Evolutionary conservation across 2,888 invertebrate species (phyloP), one percentile per base, ranked within the genome.

Genomic region (Eupeodes latifasciatus): DNA sequence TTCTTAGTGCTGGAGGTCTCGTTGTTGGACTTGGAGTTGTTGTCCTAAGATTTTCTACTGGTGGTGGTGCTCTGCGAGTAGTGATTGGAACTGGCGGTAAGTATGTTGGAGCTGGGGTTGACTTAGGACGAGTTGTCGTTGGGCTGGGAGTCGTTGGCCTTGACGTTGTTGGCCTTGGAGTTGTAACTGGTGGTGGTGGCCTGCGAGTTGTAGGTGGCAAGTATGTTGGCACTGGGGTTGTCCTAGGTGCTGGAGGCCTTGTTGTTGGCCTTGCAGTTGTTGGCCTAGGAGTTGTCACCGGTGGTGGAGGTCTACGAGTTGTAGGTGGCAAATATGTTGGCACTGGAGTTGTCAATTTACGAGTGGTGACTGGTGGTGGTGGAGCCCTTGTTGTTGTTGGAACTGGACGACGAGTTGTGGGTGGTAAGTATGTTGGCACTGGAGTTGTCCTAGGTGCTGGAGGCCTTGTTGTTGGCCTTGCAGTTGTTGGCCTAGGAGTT

Each of bases 341-440:
- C 5, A 9, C 34, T 59, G 44, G 67, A 14, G 53, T 59, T 34
- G 44, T 40, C n/a, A 14, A 5, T n/a, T 16, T 14, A n/a, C 62
- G 47, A 4, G 72, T 74, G 12, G 74, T 66, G 6, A n/a, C 3
- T 16, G 81, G 72, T 55, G 72, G 81, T 66, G 62, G 53, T 1
- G 66, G 53, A 27, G 66, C 47, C 5, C 66, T 67, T 4, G 62
- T 75, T 0, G 53, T 53, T 55, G 71, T 91, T 83, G 93, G 92
- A 77, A 51, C 85, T 61, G 93, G 93, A 78, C 93, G 76, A 89
- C 69, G 77, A 79, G 16, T 59, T 57, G 2, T 11, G 66, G 88
- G 88, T 47, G 88, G 88, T 44, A 81, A 47, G 51, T 86, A 86
- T n/a, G 86, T 57, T 57, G 86, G 86, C 1, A 49, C 55, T 69